Evolutionary conservation across 2,888 invertebrate species (phyloP).

Genomic region (Meliscaeva auricollis): DNA sequence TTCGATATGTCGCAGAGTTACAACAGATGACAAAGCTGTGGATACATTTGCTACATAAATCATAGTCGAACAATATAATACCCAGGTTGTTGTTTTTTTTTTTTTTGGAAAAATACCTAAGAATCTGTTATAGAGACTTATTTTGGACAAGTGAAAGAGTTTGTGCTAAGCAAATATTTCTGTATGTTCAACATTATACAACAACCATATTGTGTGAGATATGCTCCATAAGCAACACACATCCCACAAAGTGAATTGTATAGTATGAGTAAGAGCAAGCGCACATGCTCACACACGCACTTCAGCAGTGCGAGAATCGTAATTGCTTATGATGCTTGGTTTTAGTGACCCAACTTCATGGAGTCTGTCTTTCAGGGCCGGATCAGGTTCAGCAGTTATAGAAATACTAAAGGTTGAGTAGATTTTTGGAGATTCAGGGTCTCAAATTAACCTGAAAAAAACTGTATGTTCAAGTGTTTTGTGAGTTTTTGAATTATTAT

Average conservation of each 20-base stretch:
- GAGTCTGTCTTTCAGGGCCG: background rate
- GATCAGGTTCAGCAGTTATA: background rate
- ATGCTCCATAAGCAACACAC: slow-evolving; percentile 47
- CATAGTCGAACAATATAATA: slow-evolving; percentile 64
- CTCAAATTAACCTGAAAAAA: too few relatives aligned
- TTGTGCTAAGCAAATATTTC: slow-evolving; percentile 45
- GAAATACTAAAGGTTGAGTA: too few relatives aligned
- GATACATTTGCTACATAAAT: slow-evolving; percentile 70
- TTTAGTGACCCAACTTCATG: slow-evolving; percentile 57
- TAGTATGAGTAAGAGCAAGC: slow-evolving; percentile 15
- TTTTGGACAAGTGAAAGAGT: slow-evolving; percentile 48
- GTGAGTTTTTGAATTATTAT: too few relatives aligned
- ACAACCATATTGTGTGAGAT: slow-evolving; percentile 64
- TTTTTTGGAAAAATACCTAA: slow-evolving; percentile 26
- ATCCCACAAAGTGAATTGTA: slow-evolving; percentile 30
- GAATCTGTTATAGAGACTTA: slow-evolving; percentile 28
- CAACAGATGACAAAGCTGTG: slow-evolving; percentile 71
- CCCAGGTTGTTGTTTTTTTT: background rate
- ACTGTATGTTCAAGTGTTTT: too few relatives aligned
- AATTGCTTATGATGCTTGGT: slow-evolving; percentile 63
- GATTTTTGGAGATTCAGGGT: too few relatives aligned
- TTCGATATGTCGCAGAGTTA: slow-evolving; percentile 34
- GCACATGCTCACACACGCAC: slow-evolving; percentile 1
- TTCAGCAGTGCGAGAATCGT: slow-evolving; percentile 43
- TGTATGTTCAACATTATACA: too few relatives aligned